Percentiles rank a stretch among this genome's conserved stretches.
These are phyloP conservation scores for Acipenser ruthenus DNA, from an alignment of 2,797 vertebrate species.

Conservation along the genomic window DNA sequence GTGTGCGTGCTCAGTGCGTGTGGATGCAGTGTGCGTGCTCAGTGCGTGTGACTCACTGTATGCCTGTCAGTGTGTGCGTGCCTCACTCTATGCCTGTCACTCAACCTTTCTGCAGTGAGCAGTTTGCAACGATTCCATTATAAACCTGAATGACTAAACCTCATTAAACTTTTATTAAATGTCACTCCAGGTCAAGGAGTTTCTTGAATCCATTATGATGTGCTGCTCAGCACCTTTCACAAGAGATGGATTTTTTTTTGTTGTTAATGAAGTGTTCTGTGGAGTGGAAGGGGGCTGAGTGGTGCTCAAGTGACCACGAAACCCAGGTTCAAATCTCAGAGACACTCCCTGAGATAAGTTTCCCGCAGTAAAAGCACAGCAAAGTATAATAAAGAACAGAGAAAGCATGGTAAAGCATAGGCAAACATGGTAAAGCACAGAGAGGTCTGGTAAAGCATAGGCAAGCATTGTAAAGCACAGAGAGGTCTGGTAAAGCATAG, in stretches of 20 bases:
- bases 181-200: conserved; percentile 27
- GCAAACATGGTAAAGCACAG: too few species aligned
- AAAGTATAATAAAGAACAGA: too few species aligned
- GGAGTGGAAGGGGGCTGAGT: conserved; percentile 33
- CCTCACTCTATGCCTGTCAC: conserved; percentile 12
- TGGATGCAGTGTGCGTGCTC: too few species aligned
- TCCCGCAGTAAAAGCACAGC: too few species aligned
- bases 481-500: too few species aligned
- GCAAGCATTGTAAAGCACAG: too few species aligned
- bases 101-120: conserved; percentile 13
- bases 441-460: too few species aligned
- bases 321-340: too few species aligned
- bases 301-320: conserved; percentile 15
- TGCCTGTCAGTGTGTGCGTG: background rate
- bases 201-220: conserved; percentile 40
- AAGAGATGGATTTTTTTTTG: conserved; percentile 39
- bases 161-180: conserved; percentile 39
- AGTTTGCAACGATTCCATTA: conserved; percentile 22
- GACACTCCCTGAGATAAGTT: too few species aligned
- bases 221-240: conserved; percentile 34
- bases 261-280: conserved; percentile 26
- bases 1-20: too few species aligned
- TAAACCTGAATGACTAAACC: conserved; percentile 21
- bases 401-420: too few species aligned
- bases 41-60: too few species aligned